A percentile compares a stretch with the other conserved stretches of the same genome.
Conservation (phyloP, 1,140 invertebrate genomes). For the Sarcophaga peregrina region DNA sequence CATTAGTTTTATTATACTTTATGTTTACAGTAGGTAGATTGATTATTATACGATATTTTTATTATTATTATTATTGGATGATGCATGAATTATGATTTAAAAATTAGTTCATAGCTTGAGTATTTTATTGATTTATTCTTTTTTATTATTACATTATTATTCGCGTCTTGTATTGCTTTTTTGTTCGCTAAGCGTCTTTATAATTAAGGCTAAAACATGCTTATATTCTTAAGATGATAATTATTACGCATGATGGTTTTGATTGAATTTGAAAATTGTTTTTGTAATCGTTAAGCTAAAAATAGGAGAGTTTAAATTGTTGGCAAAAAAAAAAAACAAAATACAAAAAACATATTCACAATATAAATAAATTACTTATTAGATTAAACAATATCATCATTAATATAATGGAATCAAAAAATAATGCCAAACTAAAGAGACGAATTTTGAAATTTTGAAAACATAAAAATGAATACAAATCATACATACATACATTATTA, state of each 20-base stretch:
- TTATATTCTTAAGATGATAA: background rate
- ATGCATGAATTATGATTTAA: background rate
- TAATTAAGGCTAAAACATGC: constrained; percentile 3
- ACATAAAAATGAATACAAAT: no score
- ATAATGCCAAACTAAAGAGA: no score
- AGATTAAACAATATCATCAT: no score
- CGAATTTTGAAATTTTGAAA: no score
- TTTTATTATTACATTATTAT: constrained; percentile 12
- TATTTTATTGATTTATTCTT: background rate
- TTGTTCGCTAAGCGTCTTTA: background rate
- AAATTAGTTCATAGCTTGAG: background rate
- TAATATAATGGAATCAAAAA: no score
- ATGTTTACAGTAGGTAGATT: no score
- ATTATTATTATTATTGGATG: background rate
- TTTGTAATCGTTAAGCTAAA: constrained; percentile 9
- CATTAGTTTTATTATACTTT: no score
- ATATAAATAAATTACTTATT: no score
- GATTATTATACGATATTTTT: background rate
- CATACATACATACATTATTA: no score
- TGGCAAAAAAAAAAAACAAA: background rate
- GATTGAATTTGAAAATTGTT: constrained; percentile 19
- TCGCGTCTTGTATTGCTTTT: background rate
- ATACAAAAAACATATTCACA: no score
- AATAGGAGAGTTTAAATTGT: background rate
- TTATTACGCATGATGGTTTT: background rate